These are phyloP conservation scores for Eurytoma californica DNA, from an alignment of 2,888 invertebrate genomes.

Conservation along the genomic window DNA sequence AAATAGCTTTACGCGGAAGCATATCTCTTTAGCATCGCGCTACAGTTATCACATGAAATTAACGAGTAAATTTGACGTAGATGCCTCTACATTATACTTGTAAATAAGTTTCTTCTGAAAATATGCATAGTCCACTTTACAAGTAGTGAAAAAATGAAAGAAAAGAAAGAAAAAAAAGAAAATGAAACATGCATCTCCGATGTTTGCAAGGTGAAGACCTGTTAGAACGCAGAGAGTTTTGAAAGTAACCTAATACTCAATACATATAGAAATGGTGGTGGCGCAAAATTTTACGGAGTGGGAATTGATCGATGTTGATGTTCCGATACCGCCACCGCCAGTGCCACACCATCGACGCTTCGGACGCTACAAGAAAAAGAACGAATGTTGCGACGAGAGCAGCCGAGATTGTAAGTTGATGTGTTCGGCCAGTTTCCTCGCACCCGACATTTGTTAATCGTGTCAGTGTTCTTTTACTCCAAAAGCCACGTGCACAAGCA, in stretches of 20 bases:
- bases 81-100: slow-evolving; percentile 45
- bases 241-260: slow-evolving; percentile 38
- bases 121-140: slow-evolving; percentile 33
- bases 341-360: slow-evolving; percentile 66
- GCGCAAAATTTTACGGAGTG: slow-evolving; percentile 72
- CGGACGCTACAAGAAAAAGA: slow-evolving; percentile 74
- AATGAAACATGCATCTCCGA: not conserved
- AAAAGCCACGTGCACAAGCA: slow-evolving; percentile 7
- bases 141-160: not conserved
- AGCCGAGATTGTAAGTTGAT: slow-evolving; percentile 72
- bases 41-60: slow-evolving; percentile 19
- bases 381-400: slow-evolving; percentile 74
- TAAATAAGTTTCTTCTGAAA: slow-evolving; percentile 44
- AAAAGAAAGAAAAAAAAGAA: slow-evolving; percentile 2
- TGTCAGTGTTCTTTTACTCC: too few relatives aligned
- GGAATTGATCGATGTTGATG: slow-evolving; percentile 62
- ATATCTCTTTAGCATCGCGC: slow-evolving; percentile 31
- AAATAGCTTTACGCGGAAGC: slow-evolving; percentile 32
- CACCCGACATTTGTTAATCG: not conserved
- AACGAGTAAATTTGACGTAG: slow-evolving; percentile 20
- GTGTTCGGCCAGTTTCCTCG: slow-evolving; percentile 13
- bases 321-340: slow-evolving; percentile 59
- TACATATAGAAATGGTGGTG: slow-evolving; percentile 64
- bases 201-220: not conserved
- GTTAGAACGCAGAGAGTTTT: slow-evolving; percentile 19